Base-by-base conservation (phyloP, 2,113 vertebrate species). In the Elanoides forficatus region DNA sequence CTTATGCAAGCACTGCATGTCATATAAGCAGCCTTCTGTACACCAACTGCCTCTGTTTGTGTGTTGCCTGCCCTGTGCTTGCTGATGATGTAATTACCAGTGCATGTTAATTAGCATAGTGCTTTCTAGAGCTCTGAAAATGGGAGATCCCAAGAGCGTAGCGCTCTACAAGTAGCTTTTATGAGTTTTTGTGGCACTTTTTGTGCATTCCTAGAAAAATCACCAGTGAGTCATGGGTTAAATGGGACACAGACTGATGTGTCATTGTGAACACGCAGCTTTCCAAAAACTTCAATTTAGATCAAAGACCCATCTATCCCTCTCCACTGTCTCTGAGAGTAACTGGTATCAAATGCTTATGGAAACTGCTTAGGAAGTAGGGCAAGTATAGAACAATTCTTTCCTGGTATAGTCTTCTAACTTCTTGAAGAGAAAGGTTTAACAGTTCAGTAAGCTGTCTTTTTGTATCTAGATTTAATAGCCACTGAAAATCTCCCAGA, bases 11-110 rank as follows among this genome's bases (percentile, higher is more conserved):
- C 27, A 26, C 23, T 47, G 22, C 26, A 17, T 47, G 14, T 52
- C 34, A 38, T 75, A 58, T 11, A 38, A 45, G 26, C 26, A 67
- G 65, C 26, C 18, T 94, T 86, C 45, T 38, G 45, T 47, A 43
- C 1, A 3, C 10, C 1, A 0, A 1, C 62, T 75, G n/a, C n/a
- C 52, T 76, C 81, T 55, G 12, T 79, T 47, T 23, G 6, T 70
- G 36, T 84, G 17, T 60, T 60, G 20, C 38, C 59, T 93, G 38
- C 47, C 21, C 66, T 73, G 26, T 72, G 50, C 79, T 59, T 66
- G 23, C 65, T 43, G 15, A 38, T 78, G 72, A 12, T 71, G 47
- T 48, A 68, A 86, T 86, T 86, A 74, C 47, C 55, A 66, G 16
- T 47, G 63, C 27, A 36, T 59, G 30, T 65, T 59, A 29, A 45